Evolutionary conservation across 2,888 invertebrate genomes (phyloP), one percentile per base, ranked within the genome.

Genomic region (Volucella inflata): DNA sequence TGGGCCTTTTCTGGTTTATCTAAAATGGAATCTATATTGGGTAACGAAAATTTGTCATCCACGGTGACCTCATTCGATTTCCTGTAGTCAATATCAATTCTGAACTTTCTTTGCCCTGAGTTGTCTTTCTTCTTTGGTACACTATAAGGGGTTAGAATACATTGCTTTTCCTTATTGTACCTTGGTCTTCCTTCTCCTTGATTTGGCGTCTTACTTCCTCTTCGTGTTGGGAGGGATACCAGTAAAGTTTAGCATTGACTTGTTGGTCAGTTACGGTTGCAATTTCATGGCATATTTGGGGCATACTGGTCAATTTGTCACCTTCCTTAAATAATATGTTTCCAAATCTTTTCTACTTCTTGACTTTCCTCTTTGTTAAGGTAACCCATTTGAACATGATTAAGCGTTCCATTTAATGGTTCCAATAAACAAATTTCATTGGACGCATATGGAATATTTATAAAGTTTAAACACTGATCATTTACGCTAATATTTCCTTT

Each of bases 111-210:
- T 46, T 36, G 62, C 4, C 53, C 53, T 3, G 67, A 78, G 17
- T 62, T 82, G 46, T 79, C 75, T 10, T n/a, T 21, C 70, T 70
- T 81, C 79, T 88, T 88, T n/a, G 87, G 87, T 14, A 89, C 88
- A 88, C 78, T 48, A 48, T 70, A 2, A 70, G 38, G 6, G 68
- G 55, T 46, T 68, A 4, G 59, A 71, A 17, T 71, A 71, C 30
- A 36, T 81, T 70, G 12, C 87, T 87, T 4, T 75, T 88, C 48
- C 57, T 38, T 9, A 90, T 89, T 30, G 89, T 89, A 16, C 50
- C 57, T 51, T 87, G 70, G 9, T 57, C 40, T n/a, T 83, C 53
- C 87, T 87, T 85, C 50, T 87, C 74, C 3, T 55, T 42, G 6
- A 79, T 72, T 55, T 87, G 64, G 10, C 57, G 38, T 30, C 50